Base-by-base conservation (phyloP, 2,888 invertebrate species). In the Scrobipalpa costella region DNA sequence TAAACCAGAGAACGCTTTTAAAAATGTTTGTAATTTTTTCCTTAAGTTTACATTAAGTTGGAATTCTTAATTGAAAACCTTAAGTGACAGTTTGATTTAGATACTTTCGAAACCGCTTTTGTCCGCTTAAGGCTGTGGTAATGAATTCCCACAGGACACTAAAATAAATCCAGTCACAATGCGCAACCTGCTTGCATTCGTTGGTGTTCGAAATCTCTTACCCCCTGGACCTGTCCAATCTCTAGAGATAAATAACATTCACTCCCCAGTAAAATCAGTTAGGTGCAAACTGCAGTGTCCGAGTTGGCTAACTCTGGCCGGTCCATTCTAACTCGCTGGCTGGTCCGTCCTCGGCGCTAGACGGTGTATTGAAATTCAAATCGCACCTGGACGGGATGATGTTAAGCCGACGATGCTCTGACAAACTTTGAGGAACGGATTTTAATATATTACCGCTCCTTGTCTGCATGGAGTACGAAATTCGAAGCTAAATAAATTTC, bases 1-100 rank as follows among this genome's bases (percentile, higher is more conserved):
- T 84, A 85, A 82, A 88, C 79, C 74, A 69, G 68, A 68, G 71
- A 81, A 80, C 72, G 81, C 80, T 83, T 80, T 81, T 78, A 78
- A 78, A 80, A 57, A 57, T 57, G n/a, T 38, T 38, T 57, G 36
- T 38, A 57, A 57, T 57, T 57, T 57, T 57, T 57, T 3, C 38
- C 36, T 19, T 36, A 57, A 57, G 38, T 38, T 57, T 57, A 17
- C 19, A 5, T 38, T 38, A 57, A 57, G 38, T 57, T 57, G 36
- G 5, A 57, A 19, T 19, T 36, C 21, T 33, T 57, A 38, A 57
- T 57, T 57, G 27, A 13, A 55, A 52, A 6, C 34, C 27, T 55
- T 34, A 55, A 55, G 27, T 55, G 27, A 15, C 11, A 33, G 21
- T 21, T 52, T 52, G 50, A 52, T n/a, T 27, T 27, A 52, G 19